Evolutionary conservation across 2,888 invertebrate species (phyloP), one percentile per base, ranked within the genome.

Genomic region (Apamea anceps): DNA sequence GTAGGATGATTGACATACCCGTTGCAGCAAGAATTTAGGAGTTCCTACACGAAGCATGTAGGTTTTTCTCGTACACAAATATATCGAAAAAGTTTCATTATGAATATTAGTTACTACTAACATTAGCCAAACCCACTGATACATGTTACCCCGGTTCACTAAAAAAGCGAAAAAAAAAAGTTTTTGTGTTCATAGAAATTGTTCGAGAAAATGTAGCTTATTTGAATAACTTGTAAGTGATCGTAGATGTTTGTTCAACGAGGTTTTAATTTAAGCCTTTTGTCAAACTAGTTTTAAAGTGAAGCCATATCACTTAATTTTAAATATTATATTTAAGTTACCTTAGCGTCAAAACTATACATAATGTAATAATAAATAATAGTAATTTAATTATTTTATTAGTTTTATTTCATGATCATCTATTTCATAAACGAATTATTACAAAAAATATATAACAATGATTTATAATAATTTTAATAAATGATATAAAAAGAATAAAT

Each of bases 291-390:
- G 88, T 84, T 88, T 80, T 91, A 92, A 94, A 94, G 94, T 94
- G 94, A 95, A 95, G 96, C 96, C 96, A 96, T 96, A 96, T 95
- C 95, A 95, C 93, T 94, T 94, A 94, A 91, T 90, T 92, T 90
- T 94, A 94, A 91, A 90, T 87, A 91, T 92, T 89, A 94, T 92
- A 93, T 77, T 92, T 96, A 96, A 95, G 96, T 96, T 96, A 96
- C 96, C 96, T 90, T 89, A 89, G 74, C 73, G 77, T 83, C 92
- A 86, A 89, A 91, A 89, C 89, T 91, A 92, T 87, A 89, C 85
- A 91, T 91, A 91, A 84, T 90, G 87, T 90, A 89, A 91, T 90
- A 91, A 90, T 87, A 90, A 91, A 91, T 90, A 91, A 91, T 90
- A 89, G 85, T 88, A 90, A 91, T 88, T 86, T 92, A 91, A 90